Base-by-base conservation (phyloP, 2,888 invertebrate genomes). In the Tachystola acroxantha region DNA sequence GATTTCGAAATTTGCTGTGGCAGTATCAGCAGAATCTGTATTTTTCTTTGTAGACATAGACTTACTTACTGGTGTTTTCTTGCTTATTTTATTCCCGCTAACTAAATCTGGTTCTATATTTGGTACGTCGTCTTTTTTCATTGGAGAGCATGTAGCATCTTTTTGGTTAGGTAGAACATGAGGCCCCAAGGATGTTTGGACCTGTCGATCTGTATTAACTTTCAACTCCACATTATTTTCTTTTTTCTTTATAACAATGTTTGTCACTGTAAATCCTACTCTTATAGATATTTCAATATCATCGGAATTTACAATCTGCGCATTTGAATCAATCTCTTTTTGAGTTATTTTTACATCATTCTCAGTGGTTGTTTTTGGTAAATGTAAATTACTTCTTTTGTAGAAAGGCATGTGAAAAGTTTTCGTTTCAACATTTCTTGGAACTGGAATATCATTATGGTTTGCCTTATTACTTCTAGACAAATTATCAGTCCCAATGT, bases 241-340 rank as follows among this genome's bases (percentile, higher is more conserved):
- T 40, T 79, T 78, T 42, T 75, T 75, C 42, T 73, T 71, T 22
- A 85, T 80, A 13, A 64, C 50, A 45, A 85, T 76, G 46, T 80
- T 84, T 33, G 84, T 67, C 25, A 76, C 37, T 16, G 69, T 76
- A 45, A 61, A 72, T 7, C 82, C 80, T 31, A 77, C 64, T 70
- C 71, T 82, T 20, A 86, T 79, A 10, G 73, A 69, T 33, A 86
- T 82, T 50, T 77, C 67, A 46, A 85, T 76, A 40, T 85, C 75
- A 46, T 81, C 78, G 41, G 58, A 41, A 42, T 53, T 58, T 20
- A 29, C 19, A 26, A 33, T 45, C 34, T 41, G 45, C 34, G 48
- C 32, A 44, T 54, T 46, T 32, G 50, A 42, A 33, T 56, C 45
- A 30, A 43, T 41, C 36, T 46, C 45, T 37, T 62, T 42, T 20